Percentiles rank a stretch among this genome's conserved stretches.
These are phyloP conservation scores for Brevimyrus niger DNA, from an alignment of 2,113 vertebrate species.

Conservation along the genomic window DNA sequence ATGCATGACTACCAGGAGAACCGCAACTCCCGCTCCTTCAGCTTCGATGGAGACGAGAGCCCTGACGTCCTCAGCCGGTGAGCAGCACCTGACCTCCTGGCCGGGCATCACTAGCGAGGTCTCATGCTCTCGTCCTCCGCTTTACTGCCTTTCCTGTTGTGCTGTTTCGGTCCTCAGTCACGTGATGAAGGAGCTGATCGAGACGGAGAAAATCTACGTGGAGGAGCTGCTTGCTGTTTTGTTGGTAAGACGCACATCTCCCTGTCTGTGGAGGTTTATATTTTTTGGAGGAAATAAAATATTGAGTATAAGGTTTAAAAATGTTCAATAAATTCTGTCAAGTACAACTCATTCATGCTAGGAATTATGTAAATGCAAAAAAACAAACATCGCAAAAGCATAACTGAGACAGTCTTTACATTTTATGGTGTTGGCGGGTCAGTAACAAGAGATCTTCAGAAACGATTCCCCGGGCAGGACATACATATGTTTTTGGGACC, in stretches of 20 bases:
- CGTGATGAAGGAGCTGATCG: slow-evolving; percentile 81
- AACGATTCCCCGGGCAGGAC: neutral
- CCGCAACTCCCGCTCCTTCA: slow-evolving; percentile 59
- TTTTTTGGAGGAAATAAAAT: neutral
- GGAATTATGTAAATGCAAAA: neutral
- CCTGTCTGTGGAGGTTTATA: neutral
- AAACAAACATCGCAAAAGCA: neutral
- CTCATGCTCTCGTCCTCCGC: neutral
- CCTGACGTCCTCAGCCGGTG: slow-evolving; percentile 78
- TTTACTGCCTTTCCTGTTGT: neutral
- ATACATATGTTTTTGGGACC: neutral
- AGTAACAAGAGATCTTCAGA: neutral
- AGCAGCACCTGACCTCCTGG: neutral
- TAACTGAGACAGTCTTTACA: neutral
- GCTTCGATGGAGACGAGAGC: slow-evolving; percentile 73
- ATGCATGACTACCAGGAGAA: slow-evolving; percentile 81
- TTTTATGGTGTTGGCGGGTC: neutral
- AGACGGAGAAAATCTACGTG: slow-evolving; percentile 84
- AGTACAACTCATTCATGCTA: neutral
- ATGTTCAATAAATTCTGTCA: neutral
- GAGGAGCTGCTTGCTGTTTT: slow-evolving; percentile 81
- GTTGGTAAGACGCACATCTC: slow-evolving; percentile 61
- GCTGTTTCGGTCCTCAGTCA: slow-evolving; percentile 54
- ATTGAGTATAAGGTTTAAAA: neutral
- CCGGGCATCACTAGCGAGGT: neutral